Evolutionary conservation across 2,797 vertebrate genomes (phyloP), one percentile per base, ranked within the genome.

Genomic region (Anguilla obscura): DNA sequence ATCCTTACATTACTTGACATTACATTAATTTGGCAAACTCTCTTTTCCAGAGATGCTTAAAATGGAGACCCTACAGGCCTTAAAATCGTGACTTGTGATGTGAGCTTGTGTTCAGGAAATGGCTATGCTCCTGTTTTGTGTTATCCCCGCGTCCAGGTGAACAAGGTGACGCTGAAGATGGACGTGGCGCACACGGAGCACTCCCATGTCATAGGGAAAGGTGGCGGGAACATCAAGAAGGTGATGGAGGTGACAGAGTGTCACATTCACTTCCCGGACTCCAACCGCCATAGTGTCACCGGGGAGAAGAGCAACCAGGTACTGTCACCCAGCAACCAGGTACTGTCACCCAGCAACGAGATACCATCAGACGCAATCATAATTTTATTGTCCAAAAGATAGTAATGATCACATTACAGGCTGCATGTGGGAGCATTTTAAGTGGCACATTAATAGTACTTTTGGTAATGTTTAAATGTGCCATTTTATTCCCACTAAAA

Each of bases 221-320:
- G 96, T 0, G 96, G 96, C 4, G 95, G 95, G 45, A 97, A 97
- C 95, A 97, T 97, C 88, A 96, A 96, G 91, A 96, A 95, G 92
- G 96, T 97, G 89, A 97, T 97, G 96, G 96, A 96, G 91, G 94
- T 95, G 90, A 96, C 96, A 9, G 95, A 94, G 24, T 97, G 96
- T 88, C 96, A 97, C 91, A 96, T 97, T 89, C 96, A 97, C 89
- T 97, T 97, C 90, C 96, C 96, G 0, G 96, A 97, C 91, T 97
- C 96, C 60, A 97, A 97, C 91, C 95, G 96, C 0, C 95, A 96
- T 93, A 96, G 91, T 12, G 91, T 89, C 0, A 87, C 91, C 0
- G 95, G 95, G 88, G 96, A 97, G 90, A 96, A 97, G 91, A 97
- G 96, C 94, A 97, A 97, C 93, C 96, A 97, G 95, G 96, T 96